Percentiles rank a stretch among this genome's conserved stretches.
Conservation (phyloP, 2,113 vertebrate species). For the Suricata suricatta region DNA sequence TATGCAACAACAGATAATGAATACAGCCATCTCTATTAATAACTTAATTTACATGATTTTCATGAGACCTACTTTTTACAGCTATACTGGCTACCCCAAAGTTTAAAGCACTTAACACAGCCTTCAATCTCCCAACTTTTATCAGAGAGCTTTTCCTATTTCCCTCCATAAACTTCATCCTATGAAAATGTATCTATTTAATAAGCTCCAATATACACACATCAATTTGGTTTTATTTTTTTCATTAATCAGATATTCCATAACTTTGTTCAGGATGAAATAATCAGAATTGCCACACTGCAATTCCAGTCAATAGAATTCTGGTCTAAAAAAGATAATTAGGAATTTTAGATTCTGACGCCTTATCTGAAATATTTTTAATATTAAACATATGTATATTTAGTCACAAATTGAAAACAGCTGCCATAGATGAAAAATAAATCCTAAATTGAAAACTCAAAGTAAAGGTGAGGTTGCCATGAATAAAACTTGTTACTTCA, state of each 20-base stretch:
- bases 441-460: neutral
- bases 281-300: neutral
- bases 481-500: neutral
- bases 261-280: neutral
- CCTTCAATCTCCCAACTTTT: neutral
- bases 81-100: neutral
- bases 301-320: slow-evolving; percentile 14
- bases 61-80: neutral
- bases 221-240: neutral
- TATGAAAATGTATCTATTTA: slow-evolving; percentile 30
- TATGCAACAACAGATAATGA: neutral
- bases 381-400: neutral
- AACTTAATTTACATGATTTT: neutral
- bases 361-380: neutral
- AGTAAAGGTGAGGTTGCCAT: neutral
- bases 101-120: neutral
- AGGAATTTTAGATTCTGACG: neutral
- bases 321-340: neutral
- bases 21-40: neutral
- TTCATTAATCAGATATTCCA: neutral
- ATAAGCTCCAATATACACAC: neutral
- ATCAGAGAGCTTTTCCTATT: neutral
- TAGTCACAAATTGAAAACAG: neutral
- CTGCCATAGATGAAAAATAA: neutral
- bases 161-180: neutral